Conservation (phyloP, 1,140 invertebrate species). For the Globodera ellingtonae region DNA sequence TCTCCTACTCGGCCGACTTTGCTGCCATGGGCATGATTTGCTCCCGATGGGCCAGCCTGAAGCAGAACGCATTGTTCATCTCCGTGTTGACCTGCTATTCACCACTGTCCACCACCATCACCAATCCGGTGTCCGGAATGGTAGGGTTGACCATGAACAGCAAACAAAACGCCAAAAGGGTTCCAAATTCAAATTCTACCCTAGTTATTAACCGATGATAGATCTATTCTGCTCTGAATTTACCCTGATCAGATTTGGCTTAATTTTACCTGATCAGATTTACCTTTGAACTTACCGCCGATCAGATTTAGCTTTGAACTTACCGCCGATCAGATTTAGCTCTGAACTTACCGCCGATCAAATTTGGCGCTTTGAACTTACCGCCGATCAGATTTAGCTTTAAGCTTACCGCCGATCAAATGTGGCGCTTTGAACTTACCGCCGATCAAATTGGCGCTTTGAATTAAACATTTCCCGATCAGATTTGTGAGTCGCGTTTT, state of each 20-base stretch:
- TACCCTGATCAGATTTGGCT: no score
- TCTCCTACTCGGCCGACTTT: constrained; percentile 45
- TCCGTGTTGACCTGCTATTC: constrained; percentile 48
- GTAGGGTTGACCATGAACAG: not conserved
- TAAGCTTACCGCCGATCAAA: no score
- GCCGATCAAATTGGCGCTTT: no score
- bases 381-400: not conserved
- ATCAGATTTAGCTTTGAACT: not conserved
- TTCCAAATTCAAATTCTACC: no score
- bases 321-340: no score
- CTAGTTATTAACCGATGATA: no score
- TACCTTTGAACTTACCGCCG: no score
- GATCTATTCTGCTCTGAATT: no score
- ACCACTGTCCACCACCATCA: constrained; percentile 40
- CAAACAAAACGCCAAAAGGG: no score
- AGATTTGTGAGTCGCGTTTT: constrained; percentile 43
- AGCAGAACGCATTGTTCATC: constrained; percentile 46
- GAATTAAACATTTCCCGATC: not conserved
- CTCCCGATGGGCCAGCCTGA: constrained; percentile 43
- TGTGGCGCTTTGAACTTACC: not conserved
- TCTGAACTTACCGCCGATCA: not conserved
- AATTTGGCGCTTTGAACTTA: not conserved
- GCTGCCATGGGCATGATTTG: constrained; percentile 47
- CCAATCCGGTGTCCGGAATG: constrained; percentile 37
- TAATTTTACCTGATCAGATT: no score